These are phyloP conservation scores for Haliaeetus leucogaster DNA, from an alignment of 2,113 vertebrate species.

Conservation along the genomic window DNA sequence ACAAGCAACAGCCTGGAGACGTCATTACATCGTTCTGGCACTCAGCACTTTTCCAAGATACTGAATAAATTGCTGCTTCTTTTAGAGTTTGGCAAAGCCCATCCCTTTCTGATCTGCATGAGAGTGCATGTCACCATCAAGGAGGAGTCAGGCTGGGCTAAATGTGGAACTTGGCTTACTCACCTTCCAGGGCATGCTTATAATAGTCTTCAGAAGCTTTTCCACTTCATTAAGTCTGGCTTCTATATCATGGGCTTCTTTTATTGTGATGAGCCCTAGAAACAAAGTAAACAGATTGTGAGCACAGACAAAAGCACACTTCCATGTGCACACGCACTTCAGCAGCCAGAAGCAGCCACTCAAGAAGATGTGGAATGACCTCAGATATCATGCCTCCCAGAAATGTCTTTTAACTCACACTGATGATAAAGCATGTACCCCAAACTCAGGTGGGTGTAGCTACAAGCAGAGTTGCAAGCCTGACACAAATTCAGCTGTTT, in stretches of 20 bases:
- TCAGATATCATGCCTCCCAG: not conserved
- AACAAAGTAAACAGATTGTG: not conserved
- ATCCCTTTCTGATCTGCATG: not conserved
- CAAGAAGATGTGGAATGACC: not conserved
- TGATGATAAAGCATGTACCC: not conserved
- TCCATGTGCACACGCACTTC: not conserved
- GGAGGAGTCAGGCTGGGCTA: not conserved
- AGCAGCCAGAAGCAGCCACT: not conserved
- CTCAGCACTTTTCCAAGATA: not conserved
- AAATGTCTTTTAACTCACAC: not conserved
- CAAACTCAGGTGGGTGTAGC: not conserved
- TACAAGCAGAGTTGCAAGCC: not conserved
- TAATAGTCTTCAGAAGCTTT: slow-evolving; percentile 87
- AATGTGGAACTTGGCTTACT: slow-evolving; percentile 5
- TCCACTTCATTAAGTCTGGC: slow-evolving; percentile 93
- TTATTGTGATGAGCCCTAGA: slow-evolving; percentile 90
- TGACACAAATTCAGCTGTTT: slow-evolving; percentile 28
- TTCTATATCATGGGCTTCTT: slow-evolving; percentile 93
- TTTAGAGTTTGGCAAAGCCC: not conserved
- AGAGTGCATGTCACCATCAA: not conserved
- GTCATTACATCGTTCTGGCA: not conserved
- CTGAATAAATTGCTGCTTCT: not conserved
- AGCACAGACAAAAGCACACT: not conserved
- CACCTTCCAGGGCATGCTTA: slow-evolving; percentile 94
- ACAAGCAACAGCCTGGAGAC: not conserved